Evolutionary conservation across 2,113 vertebrate genomes (phyloP).

Genomic region (Odontesthes bonariensis): DNA sequence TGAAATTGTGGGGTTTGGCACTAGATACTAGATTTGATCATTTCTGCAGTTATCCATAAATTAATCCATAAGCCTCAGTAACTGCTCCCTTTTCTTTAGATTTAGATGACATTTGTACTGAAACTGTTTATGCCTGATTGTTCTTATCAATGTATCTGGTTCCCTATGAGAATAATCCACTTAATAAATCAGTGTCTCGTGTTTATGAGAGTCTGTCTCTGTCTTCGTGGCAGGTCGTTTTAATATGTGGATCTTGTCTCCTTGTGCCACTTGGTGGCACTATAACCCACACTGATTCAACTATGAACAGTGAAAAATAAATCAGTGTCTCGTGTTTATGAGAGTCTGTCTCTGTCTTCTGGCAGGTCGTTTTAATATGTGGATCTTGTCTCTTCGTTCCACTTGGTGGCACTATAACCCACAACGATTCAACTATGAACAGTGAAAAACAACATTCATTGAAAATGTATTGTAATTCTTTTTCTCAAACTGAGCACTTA

Average conservation of each 20-base stretch:
- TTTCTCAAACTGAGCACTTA: background rate
- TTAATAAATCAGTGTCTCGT: background rate
- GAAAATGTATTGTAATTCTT: background rate
- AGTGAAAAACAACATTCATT: background rate
- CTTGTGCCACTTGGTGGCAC: slow-evolving; percentile 16
- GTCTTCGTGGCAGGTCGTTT: background rate
- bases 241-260: background rate
- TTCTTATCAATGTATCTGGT: too few relatives aligned
- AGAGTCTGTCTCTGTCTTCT: too few relatives aligned
- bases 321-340: background rate
- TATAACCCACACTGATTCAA: background rate
- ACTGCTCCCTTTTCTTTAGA: too few relatives aligned
- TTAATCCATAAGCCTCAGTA: too few relatives aligned
- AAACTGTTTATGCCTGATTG: too few relatives aligned
- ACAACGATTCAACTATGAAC: background rate
- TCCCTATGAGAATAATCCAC: too few relatives aligned
- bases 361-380: background rate
- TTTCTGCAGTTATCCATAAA: too few relatives aligned
- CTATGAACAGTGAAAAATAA: background rate
- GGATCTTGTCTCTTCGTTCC: background rate
- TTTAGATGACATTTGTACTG: too few relatives aligned
- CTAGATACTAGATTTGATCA: too few relatives aligned
- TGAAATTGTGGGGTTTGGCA: too few relatives aligned
- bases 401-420: slow-evolving; percentile 17
- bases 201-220: background rate